These are phyloP conservation scores for Callopanchax toddi DNA, from an alignment of 2,113 vertebrate genomes.

Conservation along the genomic window DNA sequence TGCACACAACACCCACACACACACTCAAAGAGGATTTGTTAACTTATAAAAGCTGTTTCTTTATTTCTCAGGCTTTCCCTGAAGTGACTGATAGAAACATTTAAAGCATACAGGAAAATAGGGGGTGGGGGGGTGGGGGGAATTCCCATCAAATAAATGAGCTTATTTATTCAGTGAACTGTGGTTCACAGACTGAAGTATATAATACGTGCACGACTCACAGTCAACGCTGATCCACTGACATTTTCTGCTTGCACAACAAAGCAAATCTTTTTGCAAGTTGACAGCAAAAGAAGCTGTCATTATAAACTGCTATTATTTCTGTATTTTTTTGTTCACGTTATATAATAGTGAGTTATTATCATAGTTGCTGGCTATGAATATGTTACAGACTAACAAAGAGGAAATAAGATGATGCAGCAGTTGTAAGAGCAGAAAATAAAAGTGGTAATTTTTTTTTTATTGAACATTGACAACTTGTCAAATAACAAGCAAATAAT, in stretches of 20 bases:
- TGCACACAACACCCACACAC: background rate
- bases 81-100: slow-evolving; percentile 42
- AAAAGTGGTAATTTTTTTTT: too few relatives aligned
- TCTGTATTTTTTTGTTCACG: slow-evolving; percentile 15
- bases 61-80: slow-evolving; percentile 28
- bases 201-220: slow-evolving; percentile 21
- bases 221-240: background rate
- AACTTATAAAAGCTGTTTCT: slow-evolving; percentile 19
- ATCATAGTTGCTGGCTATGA: background rate
- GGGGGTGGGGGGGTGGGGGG: too few relatives aligned
- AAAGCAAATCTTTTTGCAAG: background rate
- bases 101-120: slow-evolving; percentile 48
- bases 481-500: too few relatives aligned
- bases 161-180: slow-evolving; percentile 48
- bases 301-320: slow-evolving; percentile 18
- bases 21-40: background rate
- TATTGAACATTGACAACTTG: too few relatives aligned
- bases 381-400: slow-evolving; percentile 7
- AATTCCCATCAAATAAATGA: slow-evolving; percentile 51
- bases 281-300: slow-evolving; percentile 2
- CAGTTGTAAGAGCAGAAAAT: background rate
- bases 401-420: background rate
- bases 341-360: slow-evolving; percentile 12
- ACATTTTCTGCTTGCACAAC: background rate
- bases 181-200: slow-evolving; percentile 8